Evolutionary conservation across 2,888 invertebrate genomes (phyloP).

Genomic region (Leistus spinibarbis): DNA sequence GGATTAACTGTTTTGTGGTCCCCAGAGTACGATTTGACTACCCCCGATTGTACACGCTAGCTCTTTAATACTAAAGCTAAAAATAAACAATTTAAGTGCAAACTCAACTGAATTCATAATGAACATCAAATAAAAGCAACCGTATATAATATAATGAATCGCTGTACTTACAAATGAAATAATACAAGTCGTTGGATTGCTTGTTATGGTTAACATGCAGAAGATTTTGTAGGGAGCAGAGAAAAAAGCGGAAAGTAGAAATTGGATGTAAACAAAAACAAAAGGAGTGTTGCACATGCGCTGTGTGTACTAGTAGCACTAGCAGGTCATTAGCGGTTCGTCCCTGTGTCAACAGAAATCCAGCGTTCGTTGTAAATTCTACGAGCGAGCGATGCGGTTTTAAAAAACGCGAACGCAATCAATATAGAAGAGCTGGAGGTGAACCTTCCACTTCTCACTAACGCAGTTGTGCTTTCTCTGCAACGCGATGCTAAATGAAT

Average conservation of each 20-base stretch:
- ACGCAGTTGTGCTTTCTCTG: not conserved
- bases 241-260: not conserved
- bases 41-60: too few species aligned
- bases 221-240: not conserved
- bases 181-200: not conserved
- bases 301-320: not conserved
- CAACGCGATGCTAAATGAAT: constrained; percentile 18
- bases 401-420: constrained; percentile 6
- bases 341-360: not conserved
- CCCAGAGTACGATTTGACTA: too few species aligned
- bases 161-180: not conserved
- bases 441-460: not conserved
- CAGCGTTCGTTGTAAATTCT: not conserved
- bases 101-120: not conserved
- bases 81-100: too few species aligned
- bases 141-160: not conserved
- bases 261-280: not conserved
- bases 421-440: not conserved
- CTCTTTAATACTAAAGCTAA: too few species aligned
- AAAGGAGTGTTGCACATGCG: not conserved
- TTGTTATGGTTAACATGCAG: not conserved
- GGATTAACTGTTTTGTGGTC: too few species aligned
- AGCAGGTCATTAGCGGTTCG: not conserved
- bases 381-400: not conserved
- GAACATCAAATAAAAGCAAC: not conserved